Percentiles rank a stretch among this genome's conserved stretches.
These are phyloP conservation scores for Aegotheles bennettii DNA, from an alignment of 2,113 vertebrate genomes.

Conservation along the genomic window DNA sequence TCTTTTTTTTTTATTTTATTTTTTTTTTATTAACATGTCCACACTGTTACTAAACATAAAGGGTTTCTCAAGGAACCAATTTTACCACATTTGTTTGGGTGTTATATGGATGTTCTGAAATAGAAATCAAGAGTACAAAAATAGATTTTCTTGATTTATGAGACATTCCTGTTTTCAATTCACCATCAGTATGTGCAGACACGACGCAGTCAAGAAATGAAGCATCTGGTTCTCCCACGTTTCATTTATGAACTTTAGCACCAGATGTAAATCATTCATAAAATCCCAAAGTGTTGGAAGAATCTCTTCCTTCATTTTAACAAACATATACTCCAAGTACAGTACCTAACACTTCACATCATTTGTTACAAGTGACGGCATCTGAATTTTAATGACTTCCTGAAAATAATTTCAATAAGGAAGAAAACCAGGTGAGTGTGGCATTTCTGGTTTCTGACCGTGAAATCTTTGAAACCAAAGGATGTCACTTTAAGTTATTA, in stretches of 20 bases:
- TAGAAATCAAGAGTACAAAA: constrained; percentile 73
- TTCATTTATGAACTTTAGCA: constrained; percentile 78
- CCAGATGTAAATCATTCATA: constrained; percentile 82
- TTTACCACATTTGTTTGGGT: constrained; percentile 69
- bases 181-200: constrained; percentile 76
- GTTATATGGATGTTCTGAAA: constrained; percentile 66
- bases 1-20: neutral
- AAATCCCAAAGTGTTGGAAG: constrained; percentile 72
- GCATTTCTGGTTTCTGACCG: neutral
- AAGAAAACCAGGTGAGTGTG: constrained; percentile 1
- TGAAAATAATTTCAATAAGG: constrained; percentile 56
- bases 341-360: constrained; percentile 57
- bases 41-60: constrained; percentile 62
- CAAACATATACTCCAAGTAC: constrained; percentile 67
- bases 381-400: constrained; percentile 65
- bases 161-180: constrained; percentile 69
- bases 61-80: constrained; percentile 66
- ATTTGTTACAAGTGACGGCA: constrained; percentile 64
- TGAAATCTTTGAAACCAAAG: constrained; percentile 41
- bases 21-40: constrained; percentile 56
- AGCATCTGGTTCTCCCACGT: constrained; percentile 76
- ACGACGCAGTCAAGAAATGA: constrained; percentile 65
- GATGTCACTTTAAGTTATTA: constrained; percentile 8
- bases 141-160: constrained; percentile 75
- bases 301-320: constrained; percentile 65